Evolutionary conservation across 1,140 invertebrate species (phyloP).

Genomic region (Nymphalis io): DNA sequence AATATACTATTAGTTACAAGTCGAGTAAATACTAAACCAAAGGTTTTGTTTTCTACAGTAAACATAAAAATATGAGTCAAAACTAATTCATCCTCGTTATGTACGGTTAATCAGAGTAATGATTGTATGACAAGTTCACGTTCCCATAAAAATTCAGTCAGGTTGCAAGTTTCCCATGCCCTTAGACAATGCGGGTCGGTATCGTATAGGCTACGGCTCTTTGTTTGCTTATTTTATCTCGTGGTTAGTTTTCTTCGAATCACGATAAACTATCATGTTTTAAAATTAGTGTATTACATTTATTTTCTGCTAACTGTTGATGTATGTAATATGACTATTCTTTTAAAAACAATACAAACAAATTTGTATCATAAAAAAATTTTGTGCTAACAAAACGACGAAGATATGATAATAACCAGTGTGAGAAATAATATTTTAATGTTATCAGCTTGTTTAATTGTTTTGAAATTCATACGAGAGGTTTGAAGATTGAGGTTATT

Average conservation of each 20-base stretch:
- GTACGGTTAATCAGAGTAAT: background rate
- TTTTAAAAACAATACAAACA: background rate
- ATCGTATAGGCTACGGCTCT: constrained; percentile 34
- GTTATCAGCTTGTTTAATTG: too few relatives aligned
- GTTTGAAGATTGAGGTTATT: too few relatives aligned
- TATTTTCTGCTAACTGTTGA: background rate
- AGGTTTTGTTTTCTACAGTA: too few relatives aligned
- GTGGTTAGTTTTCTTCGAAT: constrained; percentile 17
- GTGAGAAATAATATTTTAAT: background rate
- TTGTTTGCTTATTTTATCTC: constrained; percentile 34
- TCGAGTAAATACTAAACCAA: too few relatives aligned
- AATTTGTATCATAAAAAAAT: background rate
- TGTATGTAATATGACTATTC: background rate
- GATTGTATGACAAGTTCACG: constrained; percentile 38
- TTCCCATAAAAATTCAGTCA: constrained; percentile 41
- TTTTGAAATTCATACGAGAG: too few relatives aligned
- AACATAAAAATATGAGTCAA: too few relatives aligned
- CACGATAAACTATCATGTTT: constrained; percentile 12
- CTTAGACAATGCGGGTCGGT: constrained; percentile 41
- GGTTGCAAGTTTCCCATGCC: constrained; percentile 45
- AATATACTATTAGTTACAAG: too few relatives aligned
- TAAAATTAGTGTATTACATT: background rate
- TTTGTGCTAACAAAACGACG: background rate
- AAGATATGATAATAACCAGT: background rate
- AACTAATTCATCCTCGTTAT: too few relatives aligned